Evolutionary conservation across 2,888 invertebrate genomes (phyloP).

Genomic region (Candidula unifasciata): DNA sequence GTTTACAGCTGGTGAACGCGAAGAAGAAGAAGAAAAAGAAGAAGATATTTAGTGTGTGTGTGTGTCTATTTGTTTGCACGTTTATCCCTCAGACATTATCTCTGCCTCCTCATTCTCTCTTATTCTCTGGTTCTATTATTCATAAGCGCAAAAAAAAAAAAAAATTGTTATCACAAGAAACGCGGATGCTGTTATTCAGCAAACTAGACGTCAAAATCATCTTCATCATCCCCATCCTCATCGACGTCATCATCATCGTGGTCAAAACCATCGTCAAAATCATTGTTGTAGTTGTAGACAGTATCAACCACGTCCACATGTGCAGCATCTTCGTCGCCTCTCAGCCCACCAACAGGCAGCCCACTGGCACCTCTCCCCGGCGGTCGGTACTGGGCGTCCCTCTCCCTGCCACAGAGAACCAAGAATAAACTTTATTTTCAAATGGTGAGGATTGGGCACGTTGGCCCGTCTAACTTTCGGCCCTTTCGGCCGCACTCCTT

Average conservation of each 20-base stretch:
- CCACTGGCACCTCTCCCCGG: constrained; percentile 30
- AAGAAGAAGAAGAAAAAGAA: too few relatives aligned
- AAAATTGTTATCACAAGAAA: background rate
- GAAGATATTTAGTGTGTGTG: too few relatives aligned
- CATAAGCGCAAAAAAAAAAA: background rate
- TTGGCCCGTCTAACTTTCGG: too few relatives aligned
- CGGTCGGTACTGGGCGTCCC: constrained; percentile 12
- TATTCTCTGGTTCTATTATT: too few relatives aligned
- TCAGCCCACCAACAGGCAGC: constrained; percentile 2
- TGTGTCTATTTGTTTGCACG: too few relatives aligned
- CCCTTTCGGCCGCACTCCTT: too few relatives aligned
- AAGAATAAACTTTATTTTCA: too few relatives aligned
- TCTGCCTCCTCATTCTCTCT: background rate
- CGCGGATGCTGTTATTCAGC: background rate
- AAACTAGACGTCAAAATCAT: background rate
- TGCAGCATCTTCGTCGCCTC: background rate
- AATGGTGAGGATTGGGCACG: too few relatives aligned
- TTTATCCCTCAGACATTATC: too few relatives aligned
- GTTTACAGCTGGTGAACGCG: too few relatives aligned
- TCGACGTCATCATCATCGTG: background rate
- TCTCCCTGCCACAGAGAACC: constrained; percentile 17
- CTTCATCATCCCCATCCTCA: background rate
- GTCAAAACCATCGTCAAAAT: background rate
- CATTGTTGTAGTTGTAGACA: background rate
- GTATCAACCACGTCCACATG: background rate